Evolutionary conservation across 2,113 vertebrate species (phyloP), one percentile per base, ranked within the genome.

Genomic region (Sinocyclocheilus maitianheensis): DNA sequence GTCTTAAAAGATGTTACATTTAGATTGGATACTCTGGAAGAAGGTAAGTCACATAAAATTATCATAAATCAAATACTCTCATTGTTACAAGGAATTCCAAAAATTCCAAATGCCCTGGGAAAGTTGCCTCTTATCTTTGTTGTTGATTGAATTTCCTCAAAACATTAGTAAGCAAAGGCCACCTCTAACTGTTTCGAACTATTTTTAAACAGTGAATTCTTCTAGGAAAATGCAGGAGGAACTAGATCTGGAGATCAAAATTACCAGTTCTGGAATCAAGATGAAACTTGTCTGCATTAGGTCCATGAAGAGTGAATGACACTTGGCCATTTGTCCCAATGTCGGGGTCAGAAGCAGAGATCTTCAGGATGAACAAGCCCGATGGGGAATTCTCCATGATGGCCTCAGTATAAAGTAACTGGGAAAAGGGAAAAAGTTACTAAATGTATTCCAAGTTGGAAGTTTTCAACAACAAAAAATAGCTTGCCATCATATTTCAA

Each of bases 231-330:
- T 30, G 12, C 1, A 77, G 63, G 53, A 81, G 2, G 11, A 30
- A 22, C 43, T 55, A 83, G 7, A 43, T 58, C 43, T 55, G 78
- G 40, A 74, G 24, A 78, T 30, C 8, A n/a, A 7, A 90, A 91
- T 88, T 91, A 99, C 98, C 98, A 90, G 97, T 97, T 37, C 95
- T 94, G 0, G 94, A 94, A 85, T 99, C 94, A 77, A 99, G 91
- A 63, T 94, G 95, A 91, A 99, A 99, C 88, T 96, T 96, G 88
- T 97, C 95, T 0, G 97, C 95, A 0, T 97, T 94, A 0, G 95
- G 96, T 0, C 98, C 98, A 0, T 97, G 97, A 40, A 99, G 97
- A 26, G 95, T 96, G 87, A 96, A 99, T 0, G 95, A 96, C 83
- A 99, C 91, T 91, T 96, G 97, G 16, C 97, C 96, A 0, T 98